Evolutionary conservation across 2,888 invertebrate species (phyloP), one percentile per base, ranked within the genome.

Genomic region (Drosophila mimetica): DNA sequence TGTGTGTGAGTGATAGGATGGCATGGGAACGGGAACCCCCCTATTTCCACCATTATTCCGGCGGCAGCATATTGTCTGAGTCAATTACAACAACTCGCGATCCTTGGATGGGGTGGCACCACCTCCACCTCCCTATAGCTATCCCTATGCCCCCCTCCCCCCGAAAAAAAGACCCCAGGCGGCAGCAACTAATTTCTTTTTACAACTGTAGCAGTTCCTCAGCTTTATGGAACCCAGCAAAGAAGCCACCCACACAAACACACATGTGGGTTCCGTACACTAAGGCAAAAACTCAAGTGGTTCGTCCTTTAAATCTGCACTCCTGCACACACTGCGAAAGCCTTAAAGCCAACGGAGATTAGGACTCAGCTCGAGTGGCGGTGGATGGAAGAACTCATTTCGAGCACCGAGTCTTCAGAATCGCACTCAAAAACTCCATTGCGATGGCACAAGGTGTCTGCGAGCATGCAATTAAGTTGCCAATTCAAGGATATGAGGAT

Each of bases 161-260:
- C n/a, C n/a, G n/a, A n/a, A 25, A 18, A 39, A 14, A n/a, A 34
- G 22, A 39, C 36, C 18, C 39, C 72, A 46, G 25, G 63, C 55
- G 60, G 39, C 37, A 39, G 66, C 83, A 88, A 88, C 82, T 82
- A 88, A 82, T 82, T 82, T 82, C 86, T 88, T 82, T 82, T 88
- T 69, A 86, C 80, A 82, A 82, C 88, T 88, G 84, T 79, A 70
- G 86, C 83, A 71, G 71, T 74, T 86, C 77, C 71, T 85, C 74
- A 82, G 88, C 88, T 76, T 74, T 76, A 82, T 81, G 77, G 65
- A 57, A 71, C 66, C n/a, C n/a, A 61, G 47, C 65, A 65, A 59
- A 32, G 16, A 36, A 39, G n/a, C n/a, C n/a, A 28, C 47, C 64
- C 8, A n/a, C n/a, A n/a, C n/a, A n/a, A n/a, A 9, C 20, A 18